Evolutionary conservation across 35 echinoderm and acorn worm species (phyloP), one percentile per base, ranked within the genome.

Genomic region (Ptychodera flava): DNA sequence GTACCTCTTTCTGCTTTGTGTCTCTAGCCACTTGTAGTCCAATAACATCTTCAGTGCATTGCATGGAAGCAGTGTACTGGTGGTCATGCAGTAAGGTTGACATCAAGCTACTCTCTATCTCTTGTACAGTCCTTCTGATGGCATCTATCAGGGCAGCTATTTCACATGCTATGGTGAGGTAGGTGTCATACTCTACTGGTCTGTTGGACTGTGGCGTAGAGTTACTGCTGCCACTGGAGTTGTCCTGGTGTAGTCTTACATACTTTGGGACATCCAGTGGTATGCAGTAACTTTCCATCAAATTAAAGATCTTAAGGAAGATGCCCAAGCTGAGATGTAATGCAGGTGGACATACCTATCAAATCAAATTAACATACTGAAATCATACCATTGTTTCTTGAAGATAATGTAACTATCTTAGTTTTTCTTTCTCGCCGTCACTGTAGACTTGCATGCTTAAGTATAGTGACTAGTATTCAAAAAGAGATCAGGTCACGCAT

Each of bases 281-380:
- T 22, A 64, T 22, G 22, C 45, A 64, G 45, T 64, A 64, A 22
- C 45, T 64, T 37, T 88, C 87, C 12, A 38, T 31, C 29, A 88
- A 34, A 33, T 88, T 78, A 45, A 82, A 88, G 14, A 88, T 34
- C 32, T 88, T 88, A n/a, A 80, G 79, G 30, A 31, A 88, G 14
- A 88, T 80, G 10, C 86, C 86, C 0, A 87, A 35, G 16, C 52
- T 78, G 28, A 87, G 76, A 31, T 87, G 86, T 6, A 87, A 35
- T 16, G 52, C 34, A 28, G 86, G 86, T 0, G 78, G 31, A 32
- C 33, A 77, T 10, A 87, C 86, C 86, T 87, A 34, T 1, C 32
- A 36, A 33, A 78, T 35, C 27, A 6, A 87, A 81, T 36, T 22
- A 64, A n/a, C n/a, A n/a, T n/a, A 64, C 6, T 64, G 45, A 12